Conservation (phyloP, 2,113 vertebrate species). For the Progne subis region DNA sequence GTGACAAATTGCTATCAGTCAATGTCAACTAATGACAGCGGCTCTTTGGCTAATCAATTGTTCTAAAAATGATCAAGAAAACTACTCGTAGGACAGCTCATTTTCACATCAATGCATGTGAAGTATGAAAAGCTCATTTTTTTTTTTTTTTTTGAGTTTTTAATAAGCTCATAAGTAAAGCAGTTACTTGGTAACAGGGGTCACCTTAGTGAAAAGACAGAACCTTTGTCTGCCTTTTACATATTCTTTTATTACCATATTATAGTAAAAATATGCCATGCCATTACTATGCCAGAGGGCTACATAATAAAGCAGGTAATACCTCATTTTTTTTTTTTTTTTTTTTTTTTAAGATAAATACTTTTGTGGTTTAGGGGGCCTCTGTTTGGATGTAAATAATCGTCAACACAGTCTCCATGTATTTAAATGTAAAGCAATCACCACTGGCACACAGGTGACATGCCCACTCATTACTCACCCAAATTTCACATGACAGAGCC, state of each 20-base stretch:
- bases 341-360: slow-evolving; percentile 60
- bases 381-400: slow-evolving; percentile 63
- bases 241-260: slow-evolving; percentile 84
- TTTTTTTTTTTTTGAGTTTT: slow-evolving; percentile 85
- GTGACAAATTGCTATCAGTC: slow-evolving; percentile 89
- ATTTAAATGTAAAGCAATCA: slow-evolving; percentile 41
- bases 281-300: slow-evolving; percentile 77
- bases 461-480: not conserved
- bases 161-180: slow-evolving; percentile 90
- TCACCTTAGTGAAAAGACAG: slow-evolving; percentile 86
- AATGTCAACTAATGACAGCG: slow-evolving; percentile 85
- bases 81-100: slow-evolving; percentile 82
- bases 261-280: slow-evolving; percentile 80
- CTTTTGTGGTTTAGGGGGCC: slow-evolving; percentile 25
- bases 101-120: slow-evolving; percentile 87
- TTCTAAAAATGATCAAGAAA: slow-evolving; percentile 89
- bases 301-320: slow-evolving; percentile 78
- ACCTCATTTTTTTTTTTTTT: slow-evolving; percentile 46
- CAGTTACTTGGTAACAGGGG: slow-evolving; percentile 86
- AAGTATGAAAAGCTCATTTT: slow-evolving; percentile 89
- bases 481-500: not conserved
- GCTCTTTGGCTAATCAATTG: slow-evolving; percentile 89
- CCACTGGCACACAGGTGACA: not conserved
- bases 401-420: not conserved
- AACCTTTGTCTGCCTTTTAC: slow-evolving; percentile 82